Evolutionary conservation across 92 coral and sea anemone genomes (phyloP), one percentile per base, ranked within the genome.

Genomic region (Hydrozoanthus gracilis): DNA sequence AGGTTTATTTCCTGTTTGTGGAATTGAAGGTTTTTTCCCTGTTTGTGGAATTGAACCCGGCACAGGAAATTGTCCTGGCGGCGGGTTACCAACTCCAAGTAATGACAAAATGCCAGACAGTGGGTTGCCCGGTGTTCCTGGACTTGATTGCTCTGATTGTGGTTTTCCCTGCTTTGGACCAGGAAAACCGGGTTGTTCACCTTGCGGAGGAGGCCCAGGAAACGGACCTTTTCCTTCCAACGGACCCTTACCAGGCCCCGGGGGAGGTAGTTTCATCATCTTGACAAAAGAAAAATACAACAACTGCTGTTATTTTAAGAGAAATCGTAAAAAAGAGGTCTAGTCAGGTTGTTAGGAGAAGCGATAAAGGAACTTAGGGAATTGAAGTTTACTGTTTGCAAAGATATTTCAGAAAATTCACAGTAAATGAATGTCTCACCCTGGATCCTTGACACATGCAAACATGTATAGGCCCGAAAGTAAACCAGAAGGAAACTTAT

Each of bases 201-300:
- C 39, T 27, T 27, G 0, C 39, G 39, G 39, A 27, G 39, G 39
- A 27, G 39, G 39, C 39, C 39, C 39, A 2, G 39, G 39, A 27
- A 27, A 27, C 51, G 16, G 6, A 18, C 79, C 79, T 16, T 76
- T 20, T 76, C 39, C 64, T 20, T 35, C 8, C 7, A 18, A 51
- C 11, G 79, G 64, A 0, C 51, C 47, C 6, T n/a, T 7, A 8
- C 79, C 61, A 52, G 44, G 27, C 39, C 39, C 39, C 27, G 44
- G 71, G 4, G 71, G 79, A 51, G 65, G 46, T 35, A 18, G 39
- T 11, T 68, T 68, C 73, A 68, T 68, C 73, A 68, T 20, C 73
- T 68, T 7, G 39, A 14, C 35, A 68, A 35, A 68, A 4, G 11
- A 18, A 68, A n/a, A 15, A 35, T 20, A 16, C 39, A 27, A 27